These are phyloP conservation scores for Zygaena filipendulae DNA, from an alignment of 2,888 invertebrate genomes.

Conservation along the genomic window DNA sequence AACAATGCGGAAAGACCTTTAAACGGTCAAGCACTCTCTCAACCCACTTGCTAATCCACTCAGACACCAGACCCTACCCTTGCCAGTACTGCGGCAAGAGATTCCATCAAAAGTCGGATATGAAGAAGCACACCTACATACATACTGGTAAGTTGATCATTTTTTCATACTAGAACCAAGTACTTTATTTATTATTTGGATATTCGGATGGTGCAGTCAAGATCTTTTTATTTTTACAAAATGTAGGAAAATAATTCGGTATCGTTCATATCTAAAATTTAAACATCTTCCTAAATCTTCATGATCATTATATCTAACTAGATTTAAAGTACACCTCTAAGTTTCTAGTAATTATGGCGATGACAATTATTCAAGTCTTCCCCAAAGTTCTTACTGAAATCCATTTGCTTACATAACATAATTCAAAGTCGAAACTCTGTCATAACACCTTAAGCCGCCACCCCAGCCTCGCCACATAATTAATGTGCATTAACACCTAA, in stretches of 20 bases:
- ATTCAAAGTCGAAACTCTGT: conserved; percentile 39
- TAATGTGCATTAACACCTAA: conserved; percentile 54
- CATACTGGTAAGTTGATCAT: conserved; percentile 84
- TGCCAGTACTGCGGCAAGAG: conserved; percentile 98
- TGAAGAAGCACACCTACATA: conserved; percentile 99
- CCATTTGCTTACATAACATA: conserved; percentile 32
- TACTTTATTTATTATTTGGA: too few species aligned
- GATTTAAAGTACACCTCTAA: too few species aligned
- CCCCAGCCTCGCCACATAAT: conserved; percentile 33
- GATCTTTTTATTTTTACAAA: too few species aligned
- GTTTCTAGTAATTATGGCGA: too few species aligned
- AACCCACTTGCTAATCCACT: conserved; percentile 97
- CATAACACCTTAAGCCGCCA: conserved; percentile 38
- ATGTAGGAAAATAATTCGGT: too few species aligned
- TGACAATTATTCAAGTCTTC: conserved; percentile 21
- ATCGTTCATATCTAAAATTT: too few species aligned
- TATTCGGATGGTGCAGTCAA: too few species aligned
- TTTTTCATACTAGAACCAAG: too few species aligned
- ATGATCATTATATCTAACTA: too few species aligned
- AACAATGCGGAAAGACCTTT: conserved; percentile 97
- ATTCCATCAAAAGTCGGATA: conserved; percentile 99
- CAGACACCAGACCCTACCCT: conserved; percentile 96
- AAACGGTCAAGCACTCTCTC: conserved; percentile 96
- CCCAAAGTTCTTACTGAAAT: conserved; percentile 20
- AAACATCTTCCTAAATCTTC: too few species aligned